Evolutionary conservation across 2,113 vertebrate species (phyloP).

Genomic region (Phasianus colchicus): DNA sequence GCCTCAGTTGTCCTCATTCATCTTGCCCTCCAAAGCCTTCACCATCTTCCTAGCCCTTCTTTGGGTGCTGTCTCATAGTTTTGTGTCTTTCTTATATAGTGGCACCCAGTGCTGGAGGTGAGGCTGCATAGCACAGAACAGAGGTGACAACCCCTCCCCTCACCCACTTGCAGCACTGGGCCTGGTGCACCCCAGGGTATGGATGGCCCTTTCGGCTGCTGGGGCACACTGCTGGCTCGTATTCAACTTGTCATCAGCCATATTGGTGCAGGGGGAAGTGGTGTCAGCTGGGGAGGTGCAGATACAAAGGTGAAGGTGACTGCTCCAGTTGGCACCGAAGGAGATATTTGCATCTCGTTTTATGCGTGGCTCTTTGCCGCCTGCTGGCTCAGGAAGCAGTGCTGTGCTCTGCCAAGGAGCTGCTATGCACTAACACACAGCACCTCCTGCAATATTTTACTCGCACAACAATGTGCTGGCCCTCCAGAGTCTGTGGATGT

Average conservation of each 20-base stretch:
- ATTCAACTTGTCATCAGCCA: too few relatives aligned
- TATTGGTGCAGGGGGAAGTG: accelerated
- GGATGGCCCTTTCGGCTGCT: too few relatives aligned
- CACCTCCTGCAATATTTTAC: neutral
- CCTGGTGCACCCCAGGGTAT: too few relatives aligned
- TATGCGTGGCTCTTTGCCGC: neutral
- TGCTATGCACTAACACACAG: accelerated
- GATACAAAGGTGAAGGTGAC: neutral
- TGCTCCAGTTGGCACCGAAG: neutral
- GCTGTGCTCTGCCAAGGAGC: accelerated
- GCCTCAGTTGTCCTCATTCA: too few relatives aligned
- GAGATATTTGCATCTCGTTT: accelerated
- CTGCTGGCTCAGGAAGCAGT: neutral
- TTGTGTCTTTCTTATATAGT: neutral
- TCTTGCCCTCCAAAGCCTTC: too few relatives aligned
- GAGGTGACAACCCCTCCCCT: too few relatives aligned
- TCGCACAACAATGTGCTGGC: neutral
- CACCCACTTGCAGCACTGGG: too few relatives aligned
- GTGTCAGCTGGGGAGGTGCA: neutral
- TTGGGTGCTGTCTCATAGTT: too few relatives aligned
- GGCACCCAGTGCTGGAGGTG: too few relatives aligned
- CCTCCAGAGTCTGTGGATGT: neutral
- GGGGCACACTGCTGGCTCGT: too few relatives aligned
- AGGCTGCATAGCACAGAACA: too few relatives aligned
- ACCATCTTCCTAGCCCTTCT: too few relatives aligned